phyloP scores from a whole-genome alignment of 1,140 invertebrate species.

The Elymnias hypermnestra region DNA sequence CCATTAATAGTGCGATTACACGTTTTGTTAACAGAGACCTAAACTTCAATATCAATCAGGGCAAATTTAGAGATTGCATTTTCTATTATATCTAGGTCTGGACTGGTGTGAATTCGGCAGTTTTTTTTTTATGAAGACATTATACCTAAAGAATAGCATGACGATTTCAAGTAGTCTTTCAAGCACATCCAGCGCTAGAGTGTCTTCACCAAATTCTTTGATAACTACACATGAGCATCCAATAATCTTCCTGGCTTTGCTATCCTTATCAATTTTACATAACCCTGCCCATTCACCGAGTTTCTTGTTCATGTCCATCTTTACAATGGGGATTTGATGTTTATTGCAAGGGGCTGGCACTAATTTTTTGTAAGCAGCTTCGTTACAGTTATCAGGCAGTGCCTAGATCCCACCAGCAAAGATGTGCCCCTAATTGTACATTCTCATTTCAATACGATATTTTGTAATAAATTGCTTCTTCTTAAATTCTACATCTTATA shows the following conservation, averaged over 20 bases:
- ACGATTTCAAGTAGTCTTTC: conserved; percentile 89
- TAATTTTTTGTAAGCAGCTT: conserved; percentile 97
- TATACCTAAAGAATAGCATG: conserved; percentile 68
- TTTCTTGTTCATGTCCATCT: conserved; percentile 99
- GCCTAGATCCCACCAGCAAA: no score
- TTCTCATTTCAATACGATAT: no score
- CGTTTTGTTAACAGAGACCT: no score
- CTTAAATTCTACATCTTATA: no score
- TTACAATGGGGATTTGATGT: conserved; percentile 97
- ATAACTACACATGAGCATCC: conserved; percentile 99
- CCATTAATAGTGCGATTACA: no score
- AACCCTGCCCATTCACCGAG: conserved; percentile 99
- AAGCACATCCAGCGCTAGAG: conserved; percentile 94
- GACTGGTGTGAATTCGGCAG: no score
- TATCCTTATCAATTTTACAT: conserved; percentile 99
- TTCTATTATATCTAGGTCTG: no score
- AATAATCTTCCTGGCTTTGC: conserved; percentile 98
- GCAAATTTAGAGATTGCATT: no score
- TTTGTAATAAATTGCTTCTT: no score
- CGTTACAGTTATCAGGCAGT: conserved; percentile 98
- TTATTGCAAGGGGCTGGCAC: conserved; percentile 99
- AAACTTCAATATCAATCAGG: no score
- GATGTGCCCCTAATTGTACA: no score
- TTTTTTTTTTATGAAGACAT: conserved; percentile 52
- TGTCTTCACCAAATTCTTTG: conserved; percentile 97